Percentiles rank a stretch among this genome's conserved stretches.
Evolutionary conservation across 2,888 invertebrate species (phyloP).

Genomic region (Nesidiocoris tenuis): DNA sequence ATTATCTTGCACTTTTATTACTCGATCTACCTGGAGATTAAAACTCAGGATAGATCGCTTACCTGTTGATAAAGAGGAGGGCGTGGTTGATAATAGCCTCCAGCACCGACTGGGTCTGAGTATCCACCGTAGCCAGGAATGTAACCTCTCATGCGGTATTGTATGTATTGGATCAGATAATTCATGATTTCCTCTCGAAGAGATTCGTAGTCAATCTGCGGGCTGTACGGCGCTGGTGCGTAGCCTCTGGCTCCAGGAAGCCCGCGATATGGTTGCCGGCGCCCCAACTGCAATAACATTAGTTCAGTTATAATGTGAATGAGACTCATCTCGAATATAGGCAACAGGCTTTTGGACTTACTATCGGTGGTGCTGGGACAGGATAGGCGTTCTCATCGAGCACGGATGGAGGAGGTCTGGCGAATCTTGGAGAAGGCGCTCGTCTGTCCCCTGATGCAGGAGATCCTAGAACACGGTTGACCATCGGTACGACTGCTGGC

Average conservation of each 20-base stretch:
- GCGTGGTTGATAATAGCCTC: constrained; percentile 18
- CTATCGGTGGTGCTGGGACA: neutral
- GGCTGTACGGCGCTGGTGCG: constrained; percentile 32
- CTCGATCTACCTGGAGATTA: no score
- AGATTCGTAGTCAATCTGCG: constrained; percentile 46
- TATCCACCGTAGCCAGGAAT: neutral
- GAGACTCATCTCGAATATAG: neutral
- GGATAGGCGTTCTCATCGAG: constrained; percentile 36
- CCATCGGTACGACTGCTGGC: constrained; percentile 45
- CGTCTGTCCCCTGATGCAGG: constrained; percentile 41
- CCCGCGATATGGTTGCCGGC: neutral
- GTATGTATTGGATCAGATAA: constrained; percentile 51
- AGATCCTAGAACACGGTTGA: constrained; percentile 31
- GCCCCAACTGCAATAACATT: neutral
- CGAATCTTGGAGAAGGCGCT: constrained; percentile 22
- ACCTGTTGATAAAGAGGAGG: constrained; percentile 25
- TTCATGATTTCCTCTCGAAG: constrained; percentile 52
- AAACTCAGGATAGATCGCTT: neutral
- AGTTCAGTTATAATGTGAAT: neutral
- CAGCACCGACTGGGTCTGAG: neutral
- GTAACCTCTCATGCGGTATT: constrained; percentile 45
- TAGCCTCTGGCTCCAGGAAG: constrained; percentile 5
- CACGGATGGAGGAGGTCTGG: constrained; percentile 28
- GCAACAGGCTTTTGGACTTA: no score
- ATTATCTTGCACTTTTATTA: neutral